Percentiles rank a stretch among this genome's conserved stretches.
Conservation (phyloP, 2,797 vertebrate species). For the Avahi laniger region DNA sequence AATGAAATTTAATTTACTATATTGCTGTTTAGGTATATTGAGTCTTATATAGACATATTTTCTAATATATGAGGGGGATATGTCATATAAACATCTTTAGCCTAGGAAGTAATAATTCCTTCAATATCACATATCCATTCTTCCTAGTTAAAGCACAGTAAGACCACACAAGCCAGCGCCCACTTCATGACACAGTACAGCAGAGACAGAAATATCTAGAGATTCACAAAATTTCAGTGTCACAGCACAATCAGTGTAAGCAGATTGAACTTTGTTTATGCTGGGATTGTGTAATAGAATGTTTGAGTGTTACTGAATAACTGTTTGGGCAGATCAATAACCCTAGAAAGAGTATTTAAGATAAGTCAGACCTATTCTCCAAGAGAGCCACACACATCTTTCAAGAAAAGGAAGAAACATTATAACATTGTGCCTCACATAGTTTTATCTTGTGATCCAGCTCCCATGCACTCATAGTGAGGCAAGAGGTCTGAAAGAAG, state of each 20-base stretch:
- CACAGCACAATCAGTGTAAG: neutral
- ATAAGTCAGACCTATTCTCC: neutral
- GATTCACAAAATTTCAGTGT: neutral
- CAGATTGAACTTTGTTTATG: neutral
- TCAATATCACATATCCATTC: neutral
- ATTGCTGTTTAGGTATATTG: neutral
- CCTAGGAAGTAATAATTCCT: neutral
- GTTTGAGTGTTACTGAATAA: neutral
- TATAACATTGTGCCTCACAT: neutral
- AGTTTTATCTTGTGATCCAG: neutral
- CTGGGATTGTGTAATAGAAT: neutral
- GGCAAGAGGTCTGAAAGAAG: neutral
- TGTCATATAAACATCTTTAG: neutral
- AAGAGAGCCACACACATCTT: neutral
- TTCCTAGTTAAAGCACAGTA: neutral
- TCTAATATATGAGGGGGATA: neutral
- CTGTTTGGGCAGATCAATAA: neutral
- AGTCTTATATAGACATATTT: neutral
- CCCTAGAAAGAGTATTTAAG: neutral
- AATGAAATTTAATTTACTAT: conserved; percentile 70
- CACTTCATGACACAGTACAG: accelerated
- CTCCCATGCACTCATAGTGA: neutral
- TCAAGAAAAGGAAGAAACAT: neutral
- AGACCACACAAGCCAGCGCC: neutral
- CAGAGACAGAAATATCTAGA: neutral